These are phyloP conservation scores for Sprattus sprattus DNA, from an alignment of 2,113 vertebrate genomes.

Conservation along the genomic window DNA sequence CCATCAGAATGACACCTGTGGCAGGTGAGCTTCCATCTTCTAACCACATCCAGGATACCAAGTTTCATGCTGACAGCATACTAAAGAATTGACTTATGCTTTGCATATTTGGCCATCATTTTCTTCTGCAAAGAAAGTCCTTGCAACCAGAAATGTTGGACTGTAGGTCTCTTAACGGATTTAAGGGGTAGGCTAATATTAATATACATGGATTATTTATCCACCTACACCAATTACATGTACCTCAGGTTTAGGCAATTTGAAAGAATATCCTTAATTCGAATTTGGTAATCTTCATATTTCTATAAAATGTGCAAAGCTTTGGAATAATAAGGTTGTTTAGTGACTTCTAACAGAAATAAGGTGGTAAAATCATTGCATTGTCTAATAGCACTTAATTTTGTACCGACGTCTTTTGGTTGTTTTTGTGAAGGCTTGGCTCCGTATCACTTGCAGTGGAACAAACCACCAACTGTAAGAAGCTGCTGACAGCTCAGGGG, in stretches of 20 bases:
- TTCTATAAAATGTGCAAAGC: neutral
- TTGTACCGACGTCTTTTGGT: neutral
- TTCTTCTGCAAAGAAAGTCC: too few relatives aligned
- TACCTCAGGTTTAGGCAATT: neutral
- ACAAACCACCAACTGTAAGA: constrained; percentile 64
- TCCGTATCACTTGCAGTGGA: constrained; percentile 65
- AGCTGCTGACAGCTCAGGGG: constrained; percentile 71
- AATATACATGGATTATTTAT: neutral
- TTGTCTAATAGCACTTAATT: neutral
- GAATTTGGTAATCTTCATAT: neutral
- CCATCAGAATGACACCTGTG: constrained; percentile 57
- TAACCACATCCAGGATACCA: neutral
- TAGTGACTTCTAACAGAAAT: neutral
- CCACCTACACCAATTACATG: neutral
- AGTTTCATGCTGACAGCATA: too few relatives aligned
- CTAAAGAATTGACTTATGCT: too few relatives aligned
- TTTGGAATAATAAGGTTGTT: neutral
- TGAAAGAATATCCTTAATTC: neutral
- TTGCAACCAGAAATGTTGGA: neutral
- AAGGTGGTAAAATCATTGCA: neutral
- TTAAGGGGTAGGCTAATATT: neutral
- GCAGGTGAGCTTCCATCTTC: constrained; percentile 60
- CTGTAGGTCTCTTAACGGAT: neutral
- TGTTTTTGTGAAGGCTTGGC: constrained; percentile 53
- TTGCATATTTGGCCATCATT: too few relatives aligned